Percentiles rank a stretch among this genome's conserved stretches.
phyloP scores from a whole-genome alignment of 2,888 invertebrate species.

The Sphaerophoria rueppellii region DNA sequence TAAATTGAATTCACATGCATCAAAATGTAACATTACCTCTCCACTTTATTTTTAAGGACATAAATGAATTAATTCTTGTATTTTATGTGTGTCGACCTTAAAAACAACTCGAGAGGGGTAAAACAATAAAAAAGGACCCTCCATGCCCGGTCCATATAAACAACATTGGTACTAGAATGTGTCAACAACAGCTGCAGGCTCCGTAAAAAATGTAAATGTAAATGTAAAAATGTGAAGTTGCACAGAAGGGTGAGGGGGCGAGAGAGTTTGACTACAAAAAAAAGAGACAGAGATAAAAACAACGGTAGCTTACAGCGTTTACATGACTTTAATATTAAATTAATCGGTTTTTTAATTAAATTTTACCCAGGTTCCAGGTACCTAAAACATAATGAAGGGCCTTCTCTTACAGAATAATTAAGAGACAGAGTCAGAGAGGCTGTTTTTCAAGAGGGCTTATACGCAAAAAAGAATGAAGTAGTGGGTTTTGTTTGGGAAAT shows the following conservation, averaged over 20 bases:
- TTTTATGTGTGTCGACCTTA: not conserved
- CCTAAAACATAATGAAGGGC: not conserved
- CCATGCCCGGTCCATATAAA: not conserved
- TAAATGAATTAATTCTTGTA: slow-evolving; percentile 13
- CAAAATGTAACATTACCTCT: not conserved
- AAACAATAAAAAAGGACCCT: slow-evolving; percentile 18
- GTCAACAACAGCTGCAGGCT: slow-evolving; percentile 10
- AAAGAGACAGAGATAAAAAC: not conserved
- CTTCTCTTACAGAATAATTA: not conserved
- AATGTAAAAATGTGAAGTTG: too few relatives aligned
- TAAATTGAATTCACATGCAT: slow-evolving; percentile 10
- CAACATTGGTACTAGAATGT: not conserved
- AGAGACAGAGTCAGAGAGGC: not conserved
- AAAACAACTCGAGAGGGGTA: not conserved
- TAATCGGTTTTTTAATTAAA: slow-evolving; percentile 59
- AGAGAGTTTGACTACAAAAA: slow-evolving; percentile 3
- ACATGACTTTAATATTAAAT: slow-evolving; percentile 51
- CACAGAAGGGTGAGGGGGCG: not conserved
- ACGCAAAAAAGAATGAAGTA: too few relatives aligned
- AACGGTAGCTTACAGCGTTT: not conserved
- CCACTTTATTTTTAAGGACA: not conserved
- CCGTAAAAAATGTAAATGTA: not conserved
- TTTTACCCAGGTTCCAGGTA: slow-evolving; percentile 8
- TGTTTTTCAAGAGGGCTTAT: too few relatives aligned
- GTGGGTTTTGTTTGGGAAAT: too few relatives aligned